These are phyloP conservation scores for Leptobrachium ailaonicum DNA, from an alignment of 2,113 vertebrate species.

Conservation along the genomic window DNA sequence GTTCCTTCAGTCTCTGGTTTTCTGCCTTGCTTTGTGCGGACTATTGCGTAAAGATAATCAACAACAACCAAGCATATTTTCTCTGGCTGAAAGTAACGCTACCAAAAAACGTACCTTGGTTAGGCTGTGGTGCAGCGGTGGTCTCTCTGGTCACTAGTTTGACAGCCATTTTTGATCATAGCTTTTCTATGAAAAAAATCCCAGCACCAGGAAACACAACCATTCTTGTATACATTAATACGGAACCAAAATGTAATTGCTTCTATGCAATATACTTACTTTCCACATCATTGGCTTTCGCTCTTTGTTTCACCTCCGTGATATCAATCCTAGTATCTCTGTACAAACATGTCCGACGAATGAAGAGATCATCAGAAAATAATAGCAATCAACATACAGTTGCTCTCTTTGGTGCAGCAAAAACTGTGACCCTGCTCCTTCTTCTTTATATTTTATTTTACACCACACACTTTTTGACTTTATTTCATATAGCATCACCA, in stretches of 20 bases:
- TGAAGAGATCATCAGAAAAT: background rate
- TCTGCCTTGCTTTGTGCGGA: background rate
- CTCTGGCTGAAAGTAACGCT: background rate
- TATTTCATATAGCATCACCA: background rate
- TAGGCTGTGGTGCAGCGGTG: background rate
- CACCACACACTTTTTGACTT: background rate
- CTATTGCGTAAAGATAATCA: background rate
- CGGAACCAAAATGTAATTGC: background rate
- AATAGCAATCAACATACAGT: background rate
- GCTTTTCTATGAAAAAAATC: background rate
- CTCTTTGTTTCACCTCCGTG: background rate
- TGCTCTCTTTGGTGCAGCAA: background rate
- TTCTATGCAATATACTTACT: background rate
- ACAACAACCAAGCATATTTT: background rate
- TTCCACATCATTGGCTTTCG: constrained; percentile 11
- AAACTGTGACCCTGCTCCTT: constrained; percentile 1
- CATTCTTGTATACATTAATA: background rate
- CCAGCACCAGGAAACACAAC: background rate
- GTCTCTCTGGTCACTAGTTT: background rate
- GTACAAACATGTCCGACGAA: constrained; percentile 1
- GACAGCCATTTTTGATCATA: constrained; percentile 5
- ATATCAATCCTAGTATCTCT: constrained; percentile 7
- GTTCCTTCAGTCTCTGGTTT: constrained; percentile 5
- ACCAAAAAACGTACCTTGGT: background rate
- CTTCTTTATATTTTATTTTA: constrained; percentile 1